These are phyloP conservation scores for Calephelis nemesis DNA, from an alignment of 1,140 invertebrate species.

Conservation along the genomic window DNA sequence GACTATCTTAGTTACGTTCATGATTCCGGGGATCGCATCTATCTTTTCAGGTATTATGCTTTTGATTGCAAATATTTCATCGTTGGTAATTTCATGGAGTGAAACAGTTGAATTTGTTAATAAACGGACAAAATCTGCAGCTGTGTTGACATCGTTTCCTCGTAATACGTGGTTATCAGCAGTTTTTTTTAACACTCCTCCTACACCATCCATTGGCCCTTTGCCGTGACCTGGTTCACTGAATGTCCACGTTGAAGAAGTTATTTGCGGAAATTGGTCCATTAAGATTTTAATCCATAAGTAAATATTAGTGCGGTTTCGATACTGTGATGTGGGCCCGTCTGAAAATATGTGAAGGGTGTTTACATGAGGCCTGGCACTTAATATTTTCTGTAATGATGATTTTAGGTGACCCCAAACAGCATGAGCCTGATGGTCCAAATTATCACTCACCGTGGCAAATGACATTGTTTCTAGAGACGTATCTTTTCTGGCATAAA, in stretches of 20 bases:
- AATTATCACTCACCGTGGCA: conserved; percentile 54
- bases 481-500: conserved; percentile 22
- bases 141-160: conserved; percentile 30
- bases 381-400: conserved; percentile 39
- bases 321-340: conserved; percentile 46
- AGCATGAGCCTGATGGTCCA: conserved; percentile 48
- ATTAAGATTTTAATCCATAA: conserved; percentile 43
- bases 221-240: conserved; percentile 71
- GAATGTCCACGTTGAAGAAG: conserved; percentile 61
- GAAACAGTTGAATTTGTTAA: conserved; percentile 29
- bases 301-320: conserved; percentile 44
- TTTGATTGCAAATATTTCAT: conserved; percentile 29
- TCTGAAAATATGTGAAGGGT: conserved; percentile 40
- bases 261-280: conserved; percentile 37
- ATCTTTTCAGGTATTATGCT: conserved; percentile 31
- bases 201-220: conserved; percentile 68
- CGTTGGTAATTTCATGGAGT: conserved; percentile 32
- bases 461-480: conserved; percentile 45
- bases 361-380: conserved; percentile 27
- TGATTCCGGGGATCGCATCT: conserved; percentile 44
- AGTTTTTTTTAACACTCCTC: conserved; percentile 60
- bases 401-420: conserved; percentile 57
- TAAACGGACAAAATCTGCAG: conserved; percentile 34
- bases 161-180: conserved; percentile 48
- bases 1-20: conserved; percentile 41